These are phyloP conservation scores for Crotalus tigris DNA, from an alignment of 2,113 vertebrate genomes.

Conservation along the genomic window DNA sequence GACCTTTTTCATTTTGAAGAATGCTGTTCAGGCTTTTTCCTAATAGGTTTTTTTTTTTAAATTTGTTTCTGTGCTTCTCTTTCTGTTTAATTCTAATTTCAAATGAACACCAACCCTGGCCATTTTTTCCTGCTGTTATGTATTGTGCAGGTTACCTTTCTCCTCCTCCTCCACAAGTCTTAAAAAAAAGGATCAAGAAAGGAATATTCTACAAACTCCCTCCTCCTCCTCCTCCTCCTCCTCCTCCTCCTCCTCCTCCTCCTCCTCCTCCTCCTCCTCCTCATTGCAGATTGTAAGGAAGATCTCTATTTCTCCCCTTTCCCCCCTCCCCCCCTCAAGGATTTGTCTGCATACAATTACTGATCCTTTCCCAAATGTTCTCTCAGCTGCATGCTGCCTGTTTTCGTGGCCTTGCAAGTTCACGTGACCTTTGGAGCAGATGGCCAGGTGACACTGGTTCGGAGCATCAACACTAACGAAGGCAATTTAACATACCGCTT, in stretches of 20 bases:
- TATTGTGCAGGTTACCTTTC: not conserved
- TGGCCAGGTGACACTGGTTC: slow-evolving; percentile 57
- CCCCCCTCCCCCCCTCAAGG: not conserved
- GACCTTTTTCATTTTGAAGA: too few relatives aligned
- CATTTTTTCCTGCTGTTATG: not conserved
- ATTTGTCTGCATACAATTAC: not conserved
- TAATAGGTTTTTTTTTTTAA: not conserved
- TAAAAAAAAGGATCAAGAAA: not conserved
- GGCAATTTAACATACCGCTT: slow-evolving; percentile 58
- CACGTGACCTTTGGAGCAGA: slow-evolving; percentile 50
- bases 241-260: not conserved
- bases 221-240: too few relatives aligned
- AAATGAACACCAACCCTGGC: not conserved
- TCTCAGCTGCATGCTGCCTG: not conserved
- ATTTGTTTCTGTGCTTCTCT: not conserved
- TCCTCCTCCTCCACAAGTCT: not conserved
- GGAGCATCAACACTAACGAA: slow-evolving; percentile 49
- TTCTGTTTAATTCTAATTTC: not conserved
- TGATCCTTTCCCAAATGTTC: not conserved
- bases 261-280: not conserved
- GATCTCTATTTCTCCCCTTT: not conserved
- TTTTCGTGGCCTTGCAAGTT: not conserved
- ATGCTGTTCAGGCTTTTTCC: not conserved
- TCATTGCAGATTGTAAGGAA: not conserved
- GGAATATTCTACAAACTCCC: too few relatives aligned